A percentile compares a stretch with the other conserved stretches of the same genome.
Evolutionary conservation across 2,797 vertebrate species (phyloP).

Genomic region (Manis javanica): DNA sequence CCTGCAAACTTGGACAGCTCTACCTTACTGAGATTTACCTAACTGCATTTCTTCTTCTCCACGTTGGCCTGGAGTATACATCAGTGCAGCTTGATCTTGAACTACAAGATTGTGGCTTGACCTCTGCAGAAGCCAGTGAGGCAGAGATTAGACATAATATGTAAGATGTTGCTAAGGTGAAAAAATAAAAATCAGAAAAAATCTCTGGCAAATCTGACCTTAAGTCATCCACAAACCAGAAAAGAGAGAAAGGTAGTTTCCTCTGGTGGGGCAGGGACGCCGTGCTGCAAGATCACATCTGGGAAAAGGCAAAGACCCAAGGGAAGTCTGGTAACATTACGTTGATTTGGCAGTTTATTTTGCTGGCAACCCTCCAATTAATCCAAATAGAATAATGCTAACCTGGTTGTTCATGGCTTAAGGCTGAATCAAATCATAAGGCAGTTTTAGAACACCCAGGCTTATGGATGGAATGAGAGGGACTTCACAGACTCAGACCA

Average conservation of each 20-base stretch:
- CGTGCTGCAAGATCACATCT: not conserved
- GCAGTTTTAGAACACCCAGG: not conserved
- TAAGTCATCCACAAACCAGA: not conserved
- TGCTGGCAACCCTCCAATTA: not conserved
- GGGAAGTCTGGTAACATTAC: not conserved
- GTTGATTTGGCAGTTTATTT: not conserved
- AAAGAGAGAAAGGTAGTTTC: not conserved
- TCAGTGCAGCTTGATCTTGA: constrained; percentile 19
- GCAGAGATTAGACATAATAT: not conserved
- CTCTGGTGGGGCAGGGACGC: not conserved
- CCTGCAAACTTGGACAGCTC: not conserved
- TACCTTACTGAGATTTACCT: not conserved
- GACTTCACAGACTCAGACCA: not conserved
- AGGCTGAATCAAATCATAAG: not conserved
- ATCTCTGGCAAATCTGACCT: not conserved
- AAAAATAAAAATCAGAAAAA: not conserved
- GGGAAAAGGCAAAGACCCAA: not conserved
- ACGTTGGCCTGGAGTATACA: not conserved
- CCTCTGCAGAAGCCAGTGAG: not conserved
- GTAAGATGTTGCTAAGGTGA: not conserved
- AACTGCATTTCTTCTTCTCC: too few relatives aligned
- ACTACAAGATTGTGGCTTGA: not conserved
- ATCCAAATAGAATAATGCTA: not conserved
- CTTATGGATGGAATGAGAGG: not conserved
- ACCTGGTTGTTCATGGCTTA: not conserved